Base-by-base conservation (phyloP, 2,888 invertebrate genomes). In the Ceriagrion tenellum region DNA sequence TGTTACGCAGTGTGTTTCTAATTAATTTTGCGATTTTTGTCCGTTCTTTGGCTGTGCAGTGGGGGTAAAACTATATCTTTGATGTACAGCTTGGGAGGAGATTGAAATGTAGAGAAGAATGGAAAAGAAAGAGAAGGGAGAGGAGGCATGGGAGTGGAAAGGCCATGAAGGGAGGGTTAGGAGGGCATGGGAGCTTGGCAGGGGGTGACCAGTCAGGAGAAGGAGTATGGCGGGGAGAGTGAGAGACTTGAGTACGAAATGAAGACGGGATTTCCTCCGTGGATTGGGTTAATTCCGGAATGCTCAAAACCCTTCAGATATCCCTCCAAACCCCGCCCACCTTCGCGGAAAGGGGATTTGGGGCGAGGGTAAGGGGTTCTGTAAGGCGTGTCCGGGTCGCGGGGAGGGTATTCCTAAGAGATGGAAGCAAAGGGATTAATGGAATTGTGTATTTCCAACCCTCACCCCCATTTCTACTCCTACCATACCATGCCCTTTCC, bases 221-320 rank as follows among this genome's bases (percentile, higher is more conserved):
- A 47, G 47, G 8, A 47, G 47, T 47, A 47, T 47, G 47, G 47
- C 8, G 20, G 59, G 59, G 59, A 59, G 59, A 10, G 59, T 59
- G 1, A 59, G 16, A 23, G 59, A 30, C 16, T 23, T 56, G 91
- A 91, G 91, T 91, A 69, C 23, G 47, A 69, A 69, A 93, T 93
- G 93, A 93, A 47, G 93, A 93, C 69, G 69, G 69, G 69, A 93
- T 93, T 93, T 74, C n/a, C 93, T 93, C 91, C 63, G 63, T 40
- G 91, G 91, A 91, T 93, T 69, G 93, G 93, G 93, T 93, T 93
- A 69, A 93, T 93, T 93, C 74, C 93, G 69, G 47, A 63, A 93
- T 69, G 69, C 93, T 93, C 59, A 30, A 40, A 91, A 91, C 91
- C 59, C 91, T 59, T 63, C 91, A 63, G 91, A 91, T 91, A 55